Evolutionary conservation across 2,113 vertebrate species (phyloP).

Genomic region (Hypomesus transpacificus): DNA sequence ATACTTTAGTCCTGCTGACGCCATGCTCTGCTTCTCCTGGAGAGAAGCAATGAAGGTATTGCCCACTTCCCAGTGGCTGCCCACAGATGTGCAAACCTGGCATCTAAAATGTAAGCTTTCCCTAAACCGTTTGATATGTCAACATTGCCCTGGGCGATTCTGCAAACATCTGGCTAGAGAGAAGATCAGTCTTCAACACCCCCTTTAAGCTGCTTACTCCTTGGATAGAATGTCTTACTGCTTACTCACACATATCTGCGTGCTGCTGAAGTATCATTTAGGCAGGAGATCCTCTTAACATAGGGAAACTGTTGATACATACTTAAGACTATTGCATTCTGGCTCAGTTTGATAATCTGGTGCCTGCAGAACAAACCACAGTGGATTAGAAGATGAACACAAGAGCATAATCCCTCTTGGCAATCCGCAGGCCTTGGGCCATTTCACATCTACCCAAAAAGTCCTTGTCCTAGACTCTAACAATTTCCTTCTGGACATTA

Average conservation of each 20-base stretch:
- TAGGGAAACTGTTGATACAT: conserved; percentile 47
- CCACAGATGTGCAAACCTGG: background rate
- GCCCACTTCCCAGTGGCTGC: background rate
- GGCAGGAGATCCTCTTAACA: conserved; percentile 44
- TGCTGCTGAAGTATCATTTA: conserved; percentile 50
- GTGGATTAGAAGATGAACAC: conserved; percentile 44
- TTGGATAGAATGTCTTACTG: conserved; percentile 13
- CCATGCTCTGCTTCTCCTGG: background rate
- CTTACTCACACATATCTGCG: conserved; percentile 37
- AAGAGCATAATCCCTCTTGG: conserved; percentile 41
- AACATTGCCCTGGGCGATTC: conserved; percentile 10
- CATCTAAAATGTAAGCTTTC: conserved; percentile 6
- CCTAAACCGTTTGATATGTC: conserved; percentile 2
- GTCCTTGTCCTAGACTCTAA: conserved; percentile 26
- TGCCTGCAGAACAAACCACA: conserved; percentile 52
- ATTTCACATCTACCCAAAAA: conserved; percentile 38
- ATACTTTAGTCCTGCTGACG: background rate
- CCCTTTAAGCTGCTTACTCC: conserved; percentile 41
- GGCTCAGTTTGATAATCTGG: conserved; percentile 57
- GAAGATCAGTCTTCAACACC: conserved; percentile 34
- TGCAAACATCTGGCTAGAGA: conserved; percentile 20
- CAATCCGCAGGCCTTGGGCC: conserved; percentile 49
- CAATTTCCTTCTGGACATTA: conserved; percentile 28
- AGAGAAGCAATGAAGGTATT: background rate
- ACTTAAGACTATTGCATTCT: conserved; percentile 43